A percentile compares a stretch with the other conserved stretches of the same genome.
Conservation (phyloP, 2,797 vertebrate species). For the Uromys caudimaculatus region DNA sequence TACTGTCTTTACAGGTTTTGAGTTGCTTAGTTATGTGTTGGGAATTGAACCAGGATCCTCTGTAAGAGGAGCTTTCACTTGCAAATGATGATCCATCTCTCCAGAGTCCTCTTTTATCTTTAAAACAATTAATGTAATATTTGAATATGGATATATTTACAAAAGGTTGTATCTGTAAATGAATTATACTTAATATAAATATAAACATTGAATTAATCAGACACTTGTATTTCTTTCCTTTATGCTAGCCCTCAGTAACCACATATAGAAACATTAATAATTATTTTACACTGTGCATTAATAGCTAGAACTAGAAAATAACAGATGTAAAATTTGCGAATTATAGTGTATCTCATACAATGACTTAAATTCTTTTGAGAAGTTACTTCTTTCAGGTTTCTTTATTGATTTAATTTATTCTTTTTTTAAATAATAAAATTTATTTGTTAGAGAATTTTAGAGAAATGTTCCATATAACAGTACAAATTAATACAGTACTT, state of each 20-base stretch:
- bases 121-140: neutral
- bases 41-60: neutral
- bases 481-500: too few species aligned
- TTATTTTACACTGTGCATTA: too few species aligned
- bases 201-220: too few species aligned
- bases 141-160: neutral
- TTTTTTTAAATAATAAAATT: too few species aligned
- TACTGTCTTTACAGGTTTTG: neutral
- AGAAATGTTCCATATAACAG: too few species aligned
- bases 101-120: neutral
- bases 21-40: too few species aligned
- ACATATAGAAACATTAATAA: too few species aligned
- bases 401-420: too few species aligned
- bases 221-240: too few species aligned
- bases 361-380: neutral
- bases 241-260: too few species aligned
- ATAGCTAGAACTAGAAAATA: neutral
- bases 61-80: neutral
- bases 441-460: too few species aligned
- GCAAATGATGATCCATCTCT: neutral
- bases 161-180: neutral
- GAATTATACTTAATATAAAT: too few species aligned
- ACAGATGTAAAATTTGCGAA: neutral
- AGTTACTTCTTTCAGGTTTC: neutral
- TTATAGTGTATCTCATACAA: neutral